phyloP scores from a whole-genome alignment of 1,140 invertebrate species.

The Ericerus pela region DNA sequence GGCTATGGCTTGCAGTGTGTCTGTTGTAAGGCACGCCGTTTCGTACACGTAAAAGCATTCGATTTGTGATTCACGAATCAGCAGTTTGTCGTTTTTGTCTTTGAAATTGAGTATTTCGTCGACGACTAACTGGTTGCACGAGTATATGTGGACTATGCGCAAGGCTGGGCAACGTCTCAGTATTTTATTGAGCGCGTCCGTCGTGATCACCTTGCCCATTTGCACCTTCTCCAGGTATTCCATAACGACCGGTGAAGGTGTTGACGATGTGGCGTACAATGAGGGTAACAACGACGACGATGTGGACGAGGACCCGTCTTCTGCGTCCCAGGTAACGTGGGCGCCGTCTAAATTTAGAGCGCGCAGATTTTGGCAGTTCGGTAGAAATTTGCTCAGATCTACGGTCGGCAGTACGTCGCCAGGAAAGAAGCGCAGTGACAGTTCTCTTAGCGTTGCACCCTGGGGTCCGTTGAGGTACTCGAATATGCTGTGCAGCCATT shows the following conservation, averaged over 20 bases:
- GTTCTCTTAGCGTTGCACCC: slow-evolving; percentile 29
- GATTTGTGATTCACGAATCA: slow-evolving; percentile 27
- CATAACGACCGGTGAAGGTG: slow-evolving; percentile 25
- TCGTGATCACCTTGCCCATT: slow-evolving; percentile 30
- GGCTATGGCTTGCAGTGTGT: slow-evolving; percentile 30
- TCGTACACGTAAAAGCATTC: slow-evolving; percentile 36
- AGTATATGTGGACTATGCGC: slow-evolving; percentile 31
- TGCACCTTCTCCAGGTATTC: slow-evolving; percentile 30
- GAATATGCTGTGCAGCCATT: slow-evolving; percentile 33
- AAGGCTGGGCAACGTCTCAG: slow-evolving; percentile 31
- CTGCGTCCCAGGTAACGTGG: slow-evolving; percentile 29
- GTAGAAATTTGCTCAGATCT: slow-evolving; percentile 31
- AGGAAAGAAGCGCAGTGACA: slow-evolving; percentile 30
- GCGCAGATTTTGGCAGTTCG: slow-evolving; percentile 30
- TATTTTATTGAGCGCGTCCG: slow-evolving; percentile 29
- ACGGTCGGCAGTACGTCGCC: slow-evolving; percentile 28
- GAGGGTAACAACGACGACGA: not conserved
- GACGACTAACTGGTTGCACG: slow-evolving; percentile 24
- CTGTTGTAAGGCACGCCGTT: slow-evolving; percentile 30
- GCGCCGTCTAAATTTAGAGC: slow-evolving; percentile 30
- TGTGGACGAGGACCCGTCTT: too few relatives aligned
- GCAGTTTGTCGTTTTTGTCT: slow-evolving; percentile 7
- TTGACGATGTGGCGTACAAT: too few relatives aligned
- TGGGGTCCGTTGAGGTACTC: slow-evolving; percentile 30
- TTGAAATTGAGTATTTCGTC: slow-evolving; percentile 14